Evolutionary conservation across 2,113 vertebrate species (phyloP).

Genomic region (Emydocephalus ijimae): DNA sequence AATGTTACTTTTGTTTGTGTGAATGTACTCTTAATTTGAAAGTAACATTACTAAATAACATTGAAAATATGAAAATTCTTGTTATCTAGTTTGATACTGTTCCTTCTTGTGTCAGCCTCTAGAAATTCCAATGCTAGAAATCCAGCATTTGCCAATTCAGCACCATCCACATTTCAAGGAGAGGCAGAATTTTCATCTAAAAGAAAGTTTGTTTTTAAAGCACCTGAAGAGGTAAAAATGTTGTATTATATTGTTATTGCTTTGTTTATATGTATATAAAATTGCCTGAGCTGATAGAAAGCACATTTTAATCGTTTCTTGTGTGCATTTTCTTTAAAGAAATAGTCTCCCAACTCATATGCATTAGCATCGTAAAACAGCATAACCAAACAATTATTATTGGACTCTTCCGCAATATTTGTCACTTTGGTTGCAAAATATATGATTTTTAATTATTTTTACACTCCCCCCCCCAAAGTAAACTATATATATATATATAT

Average conservation of each 20-base stretch:
- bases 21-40: neutral
- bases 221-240: constrained; percentile 67
- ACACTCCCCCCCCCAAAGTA: no score
- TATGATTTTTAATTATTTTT: neutral
- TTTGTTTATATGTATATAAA: neutral
- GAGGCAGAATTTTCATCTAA: constrained; percentile 43
- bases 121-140: constrained; percentile 2
- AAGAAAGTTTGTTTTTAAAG: constrained; percentile 77
- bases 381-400: neutral
- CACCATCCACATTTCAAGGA: constrained; percentile 64
- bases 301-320: neutral
- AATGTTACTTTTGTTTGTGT: neutral
- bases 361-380: neutral
- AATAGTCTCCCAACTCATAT: neutral
- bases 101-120: constrained; percentile 44
- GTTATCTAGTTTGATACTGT: neutral
- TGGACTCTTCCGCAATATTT: neutral
- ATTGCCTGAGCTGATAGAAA: neutral
- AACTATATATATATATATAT: no score
- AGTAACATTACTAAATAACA: neutral
- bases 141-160: constrained; percentile 3
- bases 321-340: neutral
- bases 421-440: neutral
- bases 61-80: neutral
- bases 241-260: neutral